Base-by-base conservation (phyloP, 2,113 vertebrate genomes). In the Plectropomus leopardus region DNA sequence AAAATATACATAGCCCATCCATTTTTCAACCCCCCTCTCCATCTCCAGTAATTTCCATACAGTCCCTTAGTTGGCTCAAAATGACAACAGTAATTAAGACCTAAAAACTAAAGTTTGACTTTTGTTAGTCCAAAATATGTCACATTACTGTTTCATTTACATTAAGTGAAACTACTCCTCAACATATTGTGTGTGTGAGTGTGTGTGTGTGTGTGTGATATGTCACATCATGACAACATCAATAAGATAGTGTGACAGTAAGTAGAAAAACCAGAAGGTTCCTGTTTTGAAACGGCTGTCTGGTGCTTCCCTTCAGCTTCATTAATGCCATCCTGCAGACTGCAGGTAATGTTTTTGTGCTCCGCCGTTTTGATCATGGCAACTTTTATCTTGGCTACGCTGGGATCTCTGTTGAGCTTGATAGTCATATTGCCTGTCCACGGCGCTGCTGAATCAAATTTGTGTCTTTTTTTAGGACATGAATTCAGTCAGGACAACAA, bases 341-440 rank as follows among this genome's bases (percentile, higher is more conserved):
- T 53, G 64, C 81, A 76, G 79, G 68, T 89, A 71, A 70, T 71
- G 66, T 70, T 80, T 80, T 83, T 75, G 48, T 61, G 71, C 72
- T 55, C 50, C 23, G 44, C 4, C 1, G 47, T 85, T 91, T 89
- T 80, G 76, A 89, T 88, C 78, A 30, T 30, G 15, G 21, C 42
- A 55, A 71, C 88, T 88, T 90, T 88, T 58, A 86, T 86, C 78
- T 84, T 45, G 2, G 17, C 58, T n/a, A 3, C 64, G 16, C 57
- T 55, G 47, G 47, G 48, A 32, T 32, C 58, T 77, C 55, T 64
- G 53, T 58, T 57, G 42, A 57, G 59, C 72, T 55, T 48, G 65
- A 83, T 51, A 19, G 69, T 71, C 59, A 51, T 42, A 61, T 30
- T 72, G 40, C 51, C 67, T 26, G 63, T 81, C 59, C 34, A 10